These are phyloP conservation scores for Cantharis flavilabris DNA, from an alignment of 2,888 invertebrate species.

Conservation along the genomic window DNA sequence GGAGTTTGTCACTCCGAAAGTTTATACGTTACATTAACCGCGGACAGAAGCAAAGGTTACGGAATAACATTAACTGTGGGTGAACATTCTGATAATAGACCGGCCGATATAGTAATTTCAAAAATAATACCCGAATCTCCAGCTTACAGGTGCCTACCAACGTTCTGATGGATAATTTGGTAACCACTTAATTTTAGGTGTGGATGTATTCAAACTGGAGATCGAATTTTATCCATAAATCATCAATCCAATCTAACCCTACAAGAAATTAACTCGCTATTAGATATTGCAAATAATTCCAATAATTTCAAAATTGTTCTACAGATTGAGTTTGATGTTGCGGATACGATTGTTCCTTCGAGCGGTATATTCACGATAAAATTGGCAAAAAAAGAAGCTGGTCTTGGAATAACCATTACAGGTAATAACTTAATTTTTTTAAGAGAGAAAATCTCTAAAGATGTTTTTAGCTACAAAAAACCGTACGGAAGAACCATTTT, in stretches of 20 bases:
- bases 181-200: constrained; percentile 57
- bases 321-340: constrained; percentile 88
- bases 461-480: constrained; percentile 51
- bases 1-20: constrained; percentile 61
- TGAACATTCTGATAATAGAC: constrained; percentile 51
- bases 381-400: constrained; percentile 77
- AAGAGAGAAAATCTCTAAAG: not conserved
- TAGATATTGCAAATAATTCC: constrained; percentile 58
- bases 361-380: constrained; percentile 91
- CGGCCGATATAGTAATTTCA: constrained; percentile 56
- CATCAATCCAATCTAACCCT: constrained; percentile 71
- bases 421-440: constrained; percentile 58
- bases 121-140: constrained; percentile 61
- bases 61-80: constrained; percentile 59
- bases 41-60: constrained; percentile 58
- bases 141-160: constrained; percentile 60
- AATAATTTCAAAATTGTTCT: constrained; percentile 72
- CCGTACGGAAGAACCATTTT: constrained; percentile 72
- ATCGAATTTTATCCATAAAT: constrained; percentile 84
- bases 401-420: constrained; percentile 89
- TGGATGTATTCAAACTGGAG: constrained; percentile 78
- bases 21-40: constrained; percentile 58
- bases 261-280: constrained; percentile 61
- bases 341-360: constrained; percentile 87
- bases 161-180: not conserved